Conservation (phyloP, 2,797 vertebrate species). For the Heliangelus exortis region DNA sequence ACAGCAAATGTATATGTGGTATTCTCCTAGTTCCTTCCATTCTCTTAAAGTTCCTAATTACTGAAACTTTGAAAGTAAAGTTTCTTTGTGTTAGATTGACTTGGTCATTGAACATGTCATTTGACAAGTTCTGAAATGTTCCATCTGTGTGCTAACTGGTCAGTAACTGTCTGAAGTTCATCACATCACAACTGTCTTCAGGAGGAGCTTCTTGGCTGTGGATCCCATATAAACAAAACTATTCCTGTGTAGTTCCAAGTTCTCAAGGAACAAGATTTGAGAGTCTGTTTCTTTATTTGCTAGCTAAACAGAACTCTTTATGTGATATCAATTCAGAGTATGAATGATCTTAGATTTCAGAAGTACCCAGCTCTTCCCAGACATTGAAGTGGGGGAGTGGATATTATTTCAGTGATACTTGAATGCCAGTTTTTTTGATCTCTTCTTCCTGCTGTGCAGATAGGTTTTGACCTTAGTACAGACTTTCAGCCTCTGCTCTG, state of each 20-base stretch:
- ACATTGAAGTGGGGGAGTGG: neutral
- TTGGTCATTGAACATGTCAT: neutral
- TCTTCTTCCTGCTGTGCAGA: neutral
- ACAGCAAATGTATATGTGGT: neutral
- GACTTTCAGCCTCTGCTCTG: fast-evolving
- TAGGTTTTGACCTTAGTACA: neutral
- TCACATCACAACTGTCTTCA: neutral
- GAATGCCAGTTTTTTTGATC: neutral
- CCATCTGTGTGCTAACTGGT: neutral
- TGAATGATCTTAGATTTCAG: neutral
- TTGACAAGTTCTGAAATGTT: neutral
- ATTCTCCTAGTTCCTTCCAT: neutral
- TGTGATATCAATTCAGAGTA: neutral
- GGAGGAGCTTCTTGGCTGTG: neutral
- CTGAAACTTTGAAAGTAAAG: neutral
- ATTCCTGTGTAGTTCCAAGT: neutral
- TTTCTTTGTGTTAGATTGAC: neutral
- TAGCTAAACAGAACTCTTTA: neutral
- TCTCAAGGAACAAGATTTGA: neutral
- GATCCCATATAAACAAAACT: neutral
- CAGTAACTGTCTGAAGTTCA: neutral
- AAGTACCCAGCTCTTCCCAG: neutral
- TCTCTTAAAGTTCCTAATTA: neutral
- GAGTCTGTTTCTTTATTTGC: neutral
- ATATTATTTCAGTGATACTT: neutral